A percentile compares a stretch with the other conserved stretches of the same genome.
Conservation (phyloP, 2,113 vertebrate species). For the Halichoeres trimaculatus region DNA sequence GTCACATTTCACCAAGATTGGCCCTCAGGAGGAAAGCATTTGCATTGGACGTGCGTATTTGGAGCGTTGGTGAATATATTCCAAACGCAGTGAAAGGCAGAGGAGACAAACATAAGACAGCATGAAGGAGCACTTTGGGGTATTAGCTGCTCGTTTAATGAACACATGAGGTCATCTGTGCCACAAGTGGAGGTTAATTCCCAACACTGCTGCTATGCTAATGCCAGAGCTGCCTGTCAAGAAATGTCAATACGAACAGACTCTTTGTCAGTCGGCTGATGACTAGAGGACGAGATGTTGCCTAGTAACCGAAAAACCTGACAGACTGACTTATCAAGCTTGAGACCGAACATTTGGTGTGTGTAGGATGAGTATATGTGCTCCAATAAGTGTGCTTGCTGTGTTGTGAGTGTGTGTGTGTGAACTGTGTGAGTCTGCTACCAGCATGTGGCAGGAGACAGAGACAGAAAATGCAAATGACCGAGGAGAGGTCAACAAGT, state of each 20-base stretch:
- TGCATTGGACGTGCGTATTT: conserved; percentile 4
- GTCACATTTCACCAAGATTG: conserved; percentile 5
- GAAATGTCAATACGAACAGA: conserved; percentile 47
- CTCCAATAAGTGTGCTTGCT: conserved; percentile 42
- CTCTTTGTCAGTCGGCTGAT: conserved; percentile 62
- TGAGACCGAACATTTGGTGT: conserved; percentile 62
- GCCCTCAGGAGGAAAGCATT: conserved; percentile 3
- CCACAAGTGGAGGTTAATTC: conserved; percentile 13
- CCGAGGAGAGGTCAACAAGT: not conserved
- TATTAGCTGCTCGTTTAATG: conserved; percentile 31
- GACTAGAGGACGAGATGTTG: conserved; percentile 69
- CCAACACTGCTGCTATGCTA: not conserved
- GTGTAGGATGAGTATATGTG: conserved; percentile 57
- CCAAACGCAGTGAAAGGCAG: not conserved
- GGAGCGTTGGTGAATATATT: not conserved
- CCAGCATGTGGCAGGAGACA: not conserved
- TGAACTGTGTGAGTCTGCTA: conserved; percentile 8
- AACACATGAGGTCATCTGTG: conserved; percentile 8
- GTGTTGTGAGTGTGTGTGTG: conserved; percentile 1
- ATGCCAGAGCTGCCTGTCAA: conserved; percentile 18
- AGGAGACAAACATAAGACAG: not conserved
- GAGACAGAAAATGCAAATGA: not conserved
- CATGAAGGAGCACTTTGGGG: not conserved
- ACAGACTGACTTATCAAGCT: conserved; percentile 66
- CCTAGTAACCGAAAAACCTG: conserved; percentile 71